Conservation (phyloP, 1,140 invertebrate genomes). For the Tetranychus cinnabarinus region DNA sequence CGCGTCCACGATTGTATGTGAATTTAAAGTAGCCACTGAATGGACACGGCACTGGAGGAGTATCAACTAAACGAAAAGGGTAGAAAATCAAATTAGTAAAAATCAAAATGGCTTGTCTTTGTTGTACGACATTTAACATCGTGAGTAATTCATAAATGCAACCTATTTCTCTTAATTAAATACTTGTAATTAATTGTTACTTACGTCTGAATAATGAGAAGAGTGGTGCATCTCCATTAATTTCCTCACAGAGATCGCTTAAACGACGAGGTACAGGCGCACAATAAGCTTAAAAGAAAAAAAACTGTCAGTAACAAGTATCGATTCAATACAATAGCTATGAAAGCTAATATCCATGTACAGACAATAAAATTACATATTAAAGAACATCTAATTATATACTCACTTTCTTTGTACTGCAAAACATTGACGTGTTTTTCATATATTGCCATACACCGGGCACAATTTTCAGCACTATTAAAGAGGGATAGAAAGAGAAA, state of each 20-base stretch:
- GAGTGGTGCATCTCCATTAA: conserved; percentile 16
- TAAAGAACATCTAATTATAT: conserved; percentile 6
- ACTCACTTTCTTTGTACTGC: conserved; percentile 92
- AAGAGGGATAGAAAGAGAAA: neutral
- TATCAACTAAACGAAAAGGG: conserved; percentile 16
- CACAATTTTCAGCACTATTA: conserved; percentile 10
- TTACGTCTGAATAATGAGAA: neutral
- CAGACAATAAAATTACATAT: conserved; percentile 1
- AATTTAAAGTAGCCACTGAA: conserved; percentile 33
- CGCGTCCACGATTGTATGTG: conserved; percentile 49
- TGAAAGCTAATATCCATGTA: neutral
- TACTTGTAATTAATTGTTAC: neutral
- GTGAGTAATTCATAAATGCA: neutral
- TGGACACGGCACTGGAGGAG: conserved; percentile 20
- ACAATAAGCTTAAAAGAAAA: neutral
- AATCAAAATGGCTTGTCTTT: neutral
- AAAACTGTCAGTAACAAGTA: neutral
- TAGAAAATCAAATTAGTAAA: neutral
- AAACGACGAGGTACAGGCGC: neutral
- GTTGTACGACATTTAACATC: neutral
- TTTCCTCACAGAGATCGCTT: conserved; percentile 13
- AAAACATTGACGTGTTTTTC: conserved; percentile 73
- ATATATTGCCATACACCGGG: conserved; percentile 58
- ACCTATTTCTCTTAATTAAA: neutral
- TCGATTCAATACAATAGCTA: neutral